These are phyloP conservation scores for Steatocranus sp. DNA, from an alignment of 2,797 vertebrate genomes.

Conservation along the genomic window DNA sequence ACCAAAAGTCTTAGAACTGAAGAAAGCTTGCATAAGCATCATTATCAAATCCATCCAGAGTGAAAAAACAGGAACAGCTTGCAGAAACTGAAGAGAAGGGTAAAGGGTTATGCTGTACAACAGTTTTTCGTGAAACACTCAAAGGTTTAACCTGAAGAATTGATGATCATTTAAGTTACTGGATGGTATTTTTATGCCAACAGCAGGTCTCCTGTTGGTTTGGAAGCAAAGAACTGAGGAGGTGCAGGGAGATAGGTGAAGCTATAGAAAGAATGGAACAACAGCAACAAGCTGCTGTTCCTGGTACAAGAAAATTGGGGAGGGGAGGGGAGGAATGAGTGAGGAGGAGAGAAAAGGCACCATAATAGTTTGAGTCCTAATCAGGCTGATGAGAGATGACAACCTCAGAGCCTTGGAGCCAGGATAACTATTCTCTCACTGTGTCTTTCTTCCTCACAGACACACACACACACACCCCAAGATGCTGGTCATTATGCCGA, in stretches of 20 bases:
- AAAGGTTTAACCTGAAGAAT: not conserved
- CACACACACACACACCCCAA: not conserved
- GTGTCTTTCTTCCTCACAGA: not conserved
- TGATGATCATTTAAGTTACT: not conserved
- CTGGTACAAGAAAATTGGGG: not conserved
- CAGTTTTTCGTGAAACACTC: not conserved
- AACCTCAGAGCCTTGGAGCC: slow-evolving; percentile 45
- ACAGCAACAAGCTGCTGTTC: not conserved
- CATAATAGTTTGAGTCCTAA: slow-evolving; percentile 54
- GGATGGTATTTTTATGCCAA: not conserved
- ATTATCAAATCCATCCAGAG: not conserved
- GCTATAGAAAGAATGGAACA: not conserved
- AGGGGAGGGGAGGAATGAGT: slow-evolving; percentile 29
- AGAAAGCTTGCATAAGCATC: not conserved
- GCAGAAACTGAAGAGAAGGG: not conserved
- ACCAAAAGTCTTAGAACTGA: not conserved
- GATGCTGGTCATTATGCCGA: slow-evolving; percentile 23
- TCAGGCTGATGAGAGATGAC: slow-evolving; percentile 59
- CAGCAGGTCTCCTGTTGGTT: not conserved
- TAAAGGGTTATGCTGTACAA: not conserved
- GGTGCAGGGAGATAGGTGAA: not conserved
- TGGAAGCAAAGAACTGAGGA: not conserved
- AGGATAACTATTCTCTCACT: slow-evolving; percentile 9
- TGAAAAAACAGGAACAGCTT: not conserved
- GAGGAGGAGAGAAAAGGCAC: slow-evolving; percentile 22